Conservation (phyloP, 1,140 invertebrate species). For the Ceratitis capitata region DNA sequence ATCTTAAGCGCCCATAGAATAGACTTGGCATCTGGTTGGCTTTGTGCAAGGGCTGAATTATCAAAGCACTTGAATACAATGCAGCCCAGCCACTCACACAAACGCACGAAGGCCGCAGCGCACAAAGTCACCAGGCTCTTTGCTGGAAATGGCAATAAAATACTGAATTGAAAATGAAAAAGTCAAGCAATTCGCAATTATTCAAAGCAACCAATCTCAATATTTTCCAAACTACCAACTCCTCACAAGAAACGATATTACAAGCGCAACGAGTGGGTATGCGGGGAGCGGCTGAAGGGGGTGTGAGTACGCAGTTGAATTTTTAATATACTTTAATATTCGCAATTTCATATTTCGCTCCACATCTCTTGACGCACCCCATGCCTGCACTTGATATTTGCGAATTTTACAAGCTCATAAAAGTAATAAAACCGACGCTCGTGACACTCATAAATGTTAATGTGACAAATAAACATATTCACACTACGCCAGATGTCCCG, state of each 20-base stretch:
- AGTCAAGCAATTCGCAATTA: conserved; percentile 34
- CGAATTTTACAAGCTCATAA: conserved; percentile 40
- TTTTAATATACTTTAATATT: conserved; percentile 38
- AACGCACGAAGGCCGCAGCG: not conserved
- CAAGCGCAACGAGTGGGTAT: not conserved
- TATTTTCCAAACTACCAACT: not conserved
- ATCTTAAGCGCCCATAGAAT: conserved; percentile 24
- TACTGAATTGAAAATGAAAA: conserved; percentile 29
- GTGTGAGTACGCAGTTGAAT: not conserved
- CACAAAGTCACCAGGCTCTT: not conserved
- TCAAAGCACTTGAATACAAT: not conserved
- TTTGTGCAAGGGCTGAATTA: conserved; percentile 9
- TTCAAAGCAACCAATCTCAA: not conserved
- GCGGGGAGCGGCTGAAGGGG: not conserved
- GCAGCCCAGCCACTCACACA: not conserved
- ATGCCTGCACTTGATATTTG: not conserved
- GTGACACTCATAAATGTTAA: conserved; percentile 47
- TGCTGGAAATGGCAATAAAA: conserved; percentile 26
- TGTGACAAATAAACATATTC: conserved; percentile 43
- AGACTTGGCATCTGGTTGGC: conserved; percentile 18
- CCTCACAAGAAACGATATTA: not conserved
- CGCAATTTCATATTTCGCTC: conserved; percentile 14
- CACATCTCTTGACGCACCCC: not conserved
- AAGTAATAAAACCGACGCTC: conserved; percentile 45
- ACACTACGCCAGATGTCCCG: not conserved